phyloP scores from a whole-genome alignment of 2,797 vertebrate genomes.

The Coccyzus lansbergi region DNA sequence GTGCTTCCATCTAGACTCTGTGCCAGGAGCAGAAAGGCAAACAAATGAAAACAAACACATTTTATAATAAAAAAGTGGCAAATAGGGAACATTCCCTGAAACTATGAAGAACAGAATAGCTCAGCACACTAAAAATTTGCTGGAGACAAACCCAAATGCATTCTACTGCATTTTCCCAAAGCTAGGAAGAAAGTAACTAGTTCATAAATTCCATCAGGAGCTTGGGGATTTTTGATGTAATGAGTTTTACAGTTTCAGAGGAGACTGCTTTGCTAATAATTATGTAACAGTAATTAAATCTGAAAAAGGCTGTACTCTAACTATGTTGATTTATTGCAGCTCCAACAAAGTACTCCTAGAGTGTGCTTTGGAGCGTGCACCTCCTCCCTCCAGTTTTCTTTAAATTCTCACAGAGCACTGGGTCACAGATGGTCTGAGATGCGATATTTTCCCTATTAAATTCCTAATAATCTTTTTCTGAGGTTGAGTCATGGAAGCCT shows the following conservation, averaged over 20 bases:
- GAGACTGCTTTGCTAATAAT: conserved; percentile 90
- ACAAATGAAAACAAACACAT: neutral
- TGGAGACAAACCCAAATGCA: conserved; percentile 68
- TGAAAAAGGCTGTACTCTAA: conserved; percentile 89
- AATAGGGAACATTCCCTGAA: neutral
- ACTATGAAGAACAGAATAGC: neutral
- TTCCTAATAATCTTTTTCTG: conserved; percentile 99
- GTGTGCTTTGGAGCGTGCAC: conserved; percentile 81
- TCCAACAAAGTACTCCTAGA: conserved; percentile 84
- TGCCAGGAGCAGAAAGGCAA: conserved; percentile 12
- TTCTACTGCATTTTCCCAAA: conserved; percentile 73
- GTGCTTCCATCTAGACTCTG: conserved; percentile 16
- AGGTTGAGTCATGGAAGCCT: conserved; percentile 88
- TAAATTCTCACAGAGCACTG: conserved; percentile 91
- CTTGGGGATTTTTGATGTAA: conserved; percentile 86
- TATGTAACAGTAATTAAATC: conserved; percentile 92
- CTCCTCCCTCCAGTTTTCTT: conserved; percentile 86
- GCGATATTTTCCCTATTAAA: conserved; percentile 98
- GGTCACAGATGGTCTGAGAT: conserved; percentile 98
- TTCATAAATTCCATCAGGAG: conserved; percentile 85
- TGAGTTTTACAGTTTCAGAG: conserved; percentile 88
- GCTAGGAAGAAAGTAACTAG: conserved; percentile 79
- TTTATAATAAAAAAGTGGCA: neutral
- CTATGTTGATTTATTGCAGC: conserved; percentile 89
- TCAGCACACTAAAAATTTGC: conserved; percentile 51